These are phyloP conservation scores for Sycophila sp. DNA, from an alignment of 1,140 invertebrate species.

Conservation along the genomic window DNA sequence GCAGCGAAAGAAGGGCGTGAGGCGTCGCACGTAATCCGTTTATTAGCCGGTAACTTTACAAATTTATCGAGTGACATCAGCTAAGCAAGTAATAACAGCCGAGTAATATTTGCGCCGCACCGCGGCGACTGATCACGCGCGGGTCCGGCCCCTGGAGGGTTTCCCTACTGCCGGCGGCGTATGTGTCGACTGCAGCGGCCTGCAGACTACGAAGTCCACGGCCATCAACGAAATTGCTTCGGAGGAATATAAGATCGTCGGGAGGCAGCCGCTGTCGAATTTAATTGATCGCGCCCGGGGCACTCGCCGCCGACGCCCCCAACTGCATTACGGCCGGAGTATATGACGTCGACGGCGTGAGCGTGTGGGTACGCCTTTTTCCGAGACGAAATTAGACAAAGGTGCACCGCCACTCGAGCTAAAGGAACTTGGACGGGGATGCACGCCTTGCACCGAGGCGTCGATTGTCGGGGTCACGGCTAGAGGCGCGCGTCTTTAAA, in stretches of 20 bases:
- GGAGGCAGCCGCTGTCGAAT: not conserved
- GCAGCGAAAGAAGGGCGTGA: too few species aligned
- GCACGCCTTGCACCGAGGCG: too few species aligned
- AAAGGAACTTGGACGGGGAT: too few species aligned
- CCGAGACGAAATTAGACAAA: not conserved
- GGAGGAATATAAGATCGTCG: constrained; percentile 7
- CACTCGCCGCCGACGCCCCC: not conserved
- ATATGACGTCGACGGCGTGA: too few species aligned
- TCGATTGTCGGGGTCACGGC: too few species aligned
- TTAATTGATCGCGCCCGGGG: constrained; percentile 11
- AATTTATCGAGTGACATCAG: constrained; percentile 42
- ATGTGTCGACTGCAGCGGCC: constrained; percentile 37
- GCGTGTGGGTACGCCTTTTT: too few species aligned
- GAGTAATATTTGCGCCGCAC: constrained; percentile 50
- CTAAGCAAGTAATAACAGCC: constrained; percentile 47
- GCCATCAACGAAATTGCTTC: constrained; percentile 48
- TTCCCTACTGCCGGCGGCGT: not conserved
- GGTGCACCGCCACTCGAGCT: not conserved
- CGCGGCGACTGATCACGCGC: too few species aligned
- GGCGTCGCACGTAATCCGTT: constrained; percentile 24
- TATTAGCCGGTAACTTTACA: constrained; percentile 39
- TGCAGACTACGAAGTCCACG: constrained; percentile 29
- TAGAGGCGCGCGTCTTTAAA: too few species aligned
- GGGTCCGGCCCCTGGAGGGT: not conserved
- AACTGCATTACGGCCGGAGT: not conserved